These are phyloP conservation scores for Leucozona laternaria DNA, from an alignment of 2,888 invertebrate species.

Conservation along the genomic window DNA sequence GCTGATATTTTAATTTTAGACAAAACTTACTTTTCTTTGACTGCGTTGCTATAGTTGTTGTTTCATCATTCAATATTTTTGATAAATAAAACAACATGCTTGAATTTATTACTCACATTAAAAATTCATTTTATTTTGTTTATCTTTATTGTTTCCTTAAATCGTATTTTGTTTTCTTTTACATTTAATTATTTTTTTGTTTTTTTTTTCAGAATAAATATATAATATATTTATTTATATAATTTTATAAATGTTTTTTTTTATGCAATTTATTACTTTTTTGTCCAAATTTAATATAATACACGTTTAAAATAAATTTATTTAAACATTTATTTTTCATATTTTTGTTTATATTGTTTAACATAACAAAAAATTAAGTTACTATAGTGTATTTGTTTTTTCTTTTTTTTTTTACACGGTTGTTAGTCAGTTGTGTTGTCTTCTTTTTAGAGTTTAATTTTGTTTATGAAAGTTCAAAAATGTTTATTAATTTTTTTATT, in stretches of 20 bases:
- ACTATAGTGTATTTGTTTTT: slow-evolving; percentile 44
- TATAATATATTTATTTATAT: slow-evolving; percentile 44
- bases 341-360: slow-evolving; percentile 53
- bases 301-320: slow-evolving; percentile 59
- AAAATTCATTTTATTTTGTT: slow-evolving; percentile 48
- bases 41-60: neutral
- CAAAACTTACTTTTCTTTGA: too few relatives aligned
- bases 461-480: slow-evolving; percentile 45
- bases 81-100: slow-evolving; percentile 33
- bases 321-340: slow-evolving; percentile 41
- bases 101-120: slow-evolving; percentile 60
- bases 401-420: slow-evolving; percentile 57
- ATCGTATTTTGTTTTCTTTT: slow-evolving; percentile 30
- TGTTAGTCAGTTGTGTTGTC: slow-evolving; percentile 49
- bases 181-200: slow-evolving; percentile 33
- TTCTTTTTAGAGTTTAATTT: slow-evolving; percentile 32
- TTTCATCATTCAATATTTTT: neutral
- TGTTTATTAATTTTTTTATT: slow-evolving; percentile 1
- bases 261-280: slow-evolving; percentile 12
- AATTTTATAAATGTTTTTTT: slow-evolving; percentile 35
- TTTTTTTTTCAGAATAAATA: slow-evolving; percentile 60
- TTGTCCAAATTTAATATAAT: slow-evolving; percentile 53
- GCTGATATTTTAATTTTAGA: too few relatives aligned
- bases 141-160: slow-evolving; percentile 55
- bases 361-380: slow-evolving; percentile 65